Evolutionary conservation across 2,888 invertebrate species (phyloP), one percentile per base, ranked within the genome.

Genomic region (Parelbella ahira): DNA sequence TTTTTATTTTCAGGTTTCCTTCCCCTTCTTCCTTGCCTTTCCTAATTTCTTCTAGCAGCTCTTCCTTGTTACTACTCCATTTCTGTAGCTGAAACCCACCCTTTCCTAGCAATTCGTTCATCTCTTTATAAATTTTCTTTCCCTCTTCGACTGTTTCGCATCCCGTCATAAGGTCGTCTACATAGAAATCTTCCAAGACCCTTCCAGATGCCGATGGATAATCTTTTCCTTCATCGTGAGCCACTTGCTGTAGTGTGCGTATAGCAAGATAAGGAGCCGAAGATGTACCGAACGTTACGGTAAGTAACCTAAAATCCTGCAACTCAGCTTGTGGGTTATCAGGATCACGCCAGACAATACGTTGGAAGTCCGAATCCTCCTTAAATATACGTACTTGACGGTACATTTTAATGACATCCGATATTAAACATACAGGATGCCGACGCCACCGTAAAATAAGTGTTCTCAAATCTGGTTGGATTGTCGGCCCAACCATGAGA

Each of bases 331-430:
- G 4, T 9, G 37, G 37, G 1, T 15, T 5, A 4, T 37, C 29
- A 3, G 37, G 18, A 12, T 49, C 29, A 8, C 51, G 19, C 57
- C 55, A 56, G 0, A 56, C 4, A 4, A 57, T 29, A 2, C 59
- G 32, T 29, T 59, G 58, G 19, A 30, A 58, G 9, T 54, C 49
- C 3, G 47, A 15, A 36, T 68, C 53, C 1, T 52, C 36, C 2
- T 48, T 25, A 2, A 37, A 8, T 1, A 65, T 50, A 3, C 37
- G 44, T 2, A 63, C 45, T 44, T 60, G 56, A 0, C 62, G 33
- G 23, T 61, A 69, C 63, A 69, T 68, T 45, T 68, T 60, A 3
- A 52, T 34, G 4, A 65, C 50, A 24, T 60, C 63, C 0, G 60
- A 54, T 0, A 51, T 49, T 1, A 66, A 24, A 10, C 49, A 52